A percentile compares a stretch with the other conserved stretches of the same genome.
These are phyloP conservation scores for Camponotus vicinus DNA, from an alignment of 1,140 invertebrate species.

Conservation along the genomic window DNA sequence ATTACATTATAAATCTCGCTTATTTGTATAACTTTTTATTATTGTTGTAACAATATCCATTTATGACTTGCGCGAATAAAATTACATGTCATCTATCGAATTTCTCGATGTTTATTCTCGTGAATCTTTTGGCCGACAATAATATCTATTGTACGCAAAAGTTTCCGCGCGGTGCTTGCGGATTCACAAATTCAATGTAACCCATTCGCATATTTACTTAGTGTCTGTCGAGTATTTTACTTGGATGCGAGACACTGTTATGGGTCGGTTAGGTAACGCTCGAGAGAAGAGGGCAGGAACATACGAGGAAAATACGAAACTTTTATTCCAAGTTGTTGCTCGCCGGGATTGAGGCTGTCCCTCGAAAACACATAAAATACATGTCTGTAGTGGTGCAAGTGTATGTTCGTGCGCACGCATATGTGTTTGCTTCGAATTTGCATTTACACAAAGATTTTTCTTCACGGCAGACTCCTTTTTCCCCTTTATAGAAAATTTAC, in stretches of 20 bases:
- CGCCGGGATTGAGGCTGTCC: conserved; percentile 50
- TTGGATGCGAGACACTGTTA: conserved; percentile 63
- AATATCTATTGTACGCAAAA: conserved; percentile 4
- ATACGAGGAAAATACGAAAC: conserved; percentile 63
- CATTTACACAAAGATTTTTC: conserved; percentile 45
- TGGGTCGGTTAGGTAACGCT: conserved; percentile 24
- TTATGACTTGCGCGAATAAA: background rate
- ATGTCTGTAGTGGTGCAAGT: conserved; percentile 20
- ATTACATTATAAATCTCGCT: background rate
- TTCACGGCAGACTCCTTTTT: conserved; percentile 20
- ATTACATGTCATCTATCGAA: background rate
- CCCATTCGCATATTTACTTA: conserved; percentile 67
- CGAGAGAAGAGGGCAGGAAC: conserved; percentile 13
- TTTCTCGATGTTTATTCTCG: background rate
- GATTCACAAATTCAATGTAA: conserved; percentile 73
- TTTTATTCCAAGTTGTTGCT: conserved; percentile 61
- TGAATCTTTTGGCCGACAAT: conserved; percentile 13
- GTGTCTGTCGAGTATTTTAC: conserved; percentile 66
- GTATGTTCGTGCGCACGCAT: background rate
- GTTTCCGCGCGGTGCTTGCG: conserved; percentile 29
- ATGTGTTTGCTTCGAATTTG: conserved; percentile 29
- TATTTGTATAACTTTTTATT: background rate
- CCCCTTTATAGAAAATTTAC: conserved; percentile 35
- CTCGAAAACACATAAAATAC: conserved; percentile 56
- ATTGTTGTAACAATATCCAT: background rate